phyloP scores from a whole-genome alignment of 2,113 vertebrate genomes.

The Pseudorectes ferrugineus region DNA sequence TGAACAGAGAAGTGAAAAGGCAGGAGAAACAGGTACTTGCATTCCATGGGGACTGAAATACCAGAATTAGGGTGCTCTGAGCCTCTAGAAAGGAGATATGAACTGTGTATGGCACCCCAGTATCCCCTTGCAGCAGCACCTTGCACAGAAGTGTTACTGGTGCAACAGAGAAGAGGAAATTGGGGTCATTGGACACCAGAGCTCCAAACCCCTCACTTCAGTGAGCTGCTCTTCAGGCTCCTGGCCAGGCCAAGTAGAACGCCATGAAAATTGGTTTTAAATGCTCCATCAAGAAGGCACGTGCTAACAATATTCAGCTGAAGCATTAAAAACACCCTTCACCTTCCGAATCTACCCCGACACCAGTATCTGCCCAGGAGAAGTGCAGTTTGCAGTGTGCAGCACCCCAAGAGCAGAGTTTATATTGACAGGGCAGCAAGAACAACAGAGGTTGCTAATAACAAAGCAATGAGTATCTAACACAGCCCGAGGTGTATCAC shows the following conservation, averaged over 20 bases:
- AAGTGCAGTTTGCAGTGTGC: background rate
- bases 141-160: rapidly evolving
- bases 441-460: background rate
- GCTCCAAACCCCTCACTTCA: background rate
- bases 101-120: background rate
- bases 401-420: background rate
- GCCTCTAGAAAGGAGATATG: background rate
- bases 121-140: background rate
- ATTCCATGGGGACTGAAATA: background rate
- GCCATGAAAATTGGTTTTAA: background rate
- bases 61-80: background rate
- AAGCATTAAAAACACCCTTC: background rate
- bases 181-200: background rate
- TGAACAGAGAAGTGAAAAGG: background rate
- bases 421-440: background rate
- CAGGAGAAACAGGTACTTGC: background rate
- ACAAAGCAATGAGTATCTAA: background rate
- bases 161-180: background rate
- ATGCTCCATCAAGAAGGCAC: background rate
- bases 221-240: background rate
- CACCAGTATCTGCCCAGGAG: background rate
- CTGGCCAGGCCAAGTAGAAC: background rate
- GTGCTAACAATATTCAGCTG: background rate
- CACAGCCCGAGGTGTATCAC: background rate
- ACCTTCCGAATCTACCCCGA: background rate